Percentiles rank a stretch among this genome's conserved stretches.
Conservation (phyloP, 2,797 vertebrate species). For the Pygocentrus nattereri region DNA sequence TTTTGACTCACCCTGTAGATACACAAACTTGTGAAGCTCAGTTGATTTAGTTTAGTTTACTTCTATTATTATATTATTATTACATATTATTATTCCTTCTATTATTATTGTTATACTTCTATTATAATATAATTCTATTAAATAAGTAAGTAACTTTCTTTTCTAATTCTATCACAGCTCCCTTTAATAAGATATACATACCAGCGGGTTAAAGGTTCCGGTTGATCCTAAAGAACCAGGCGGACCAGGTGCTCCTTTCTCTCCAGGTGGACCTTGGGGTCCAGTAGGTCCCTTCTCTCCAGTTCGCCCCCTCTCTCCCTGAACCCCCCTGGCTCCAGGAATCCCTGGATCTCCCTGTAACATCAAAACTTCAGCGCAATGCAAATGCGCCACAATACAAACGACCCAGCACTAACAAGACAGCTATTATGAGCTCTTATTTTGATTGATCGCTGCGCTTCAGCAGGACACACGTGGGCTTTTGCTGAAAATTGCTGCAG, state of each 20-base stretch:
- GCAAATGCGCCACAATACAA: not conserved
- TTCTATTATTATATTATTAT: too few species aligned
- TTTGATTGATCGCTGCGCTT: constrained; percentile 13
- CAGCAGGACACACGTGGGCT: constrained; percentile 45
- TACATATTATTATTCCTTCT: too few species aligned
- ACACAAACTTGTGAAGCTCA: too few species aligned
- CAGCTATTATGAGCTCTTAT: constrained; percentile 13
- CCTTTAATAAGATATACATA: constrained; percentile 68
- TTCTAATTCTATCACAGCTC: not conserved
- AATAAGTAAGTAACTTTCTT: too few species aligned
- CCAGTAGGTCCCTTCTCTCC: constrained; percentile 86
- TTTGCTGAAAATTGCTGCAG: constrained; percentile 46
- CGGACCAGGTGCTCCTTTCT: constrained; percentile 85
- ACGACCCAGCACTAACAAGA: not conserved
- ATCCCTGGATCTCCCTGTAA: constrained; percentile 94
- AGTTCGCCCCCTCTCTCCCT: constrained; percentile 90
- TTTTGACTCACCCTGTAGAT: too few species aligned
- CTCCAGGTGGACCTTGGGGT: constrained; percentile 80
- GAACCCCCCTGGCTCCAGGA: constrained; percentile 92
- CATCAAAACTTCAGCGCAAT: constrained; percentile 15
- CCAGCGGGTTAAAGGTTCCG: constrained; percentile 74
- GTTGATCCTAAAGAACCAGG: constrained; percentile 81
- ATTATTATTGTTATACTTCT: too few species aligned
- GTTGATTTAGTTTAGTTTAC: too few species aligned
- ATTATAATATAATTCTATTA: too few species aligned